Percentiles rank a stretch among this genome's conserved stretches.
These are phyloP conservation scores for Isurus oxyrinchus DNA, from an alignment of 2,113 vertebrate species.

Conservation along the genomic window DNA sequence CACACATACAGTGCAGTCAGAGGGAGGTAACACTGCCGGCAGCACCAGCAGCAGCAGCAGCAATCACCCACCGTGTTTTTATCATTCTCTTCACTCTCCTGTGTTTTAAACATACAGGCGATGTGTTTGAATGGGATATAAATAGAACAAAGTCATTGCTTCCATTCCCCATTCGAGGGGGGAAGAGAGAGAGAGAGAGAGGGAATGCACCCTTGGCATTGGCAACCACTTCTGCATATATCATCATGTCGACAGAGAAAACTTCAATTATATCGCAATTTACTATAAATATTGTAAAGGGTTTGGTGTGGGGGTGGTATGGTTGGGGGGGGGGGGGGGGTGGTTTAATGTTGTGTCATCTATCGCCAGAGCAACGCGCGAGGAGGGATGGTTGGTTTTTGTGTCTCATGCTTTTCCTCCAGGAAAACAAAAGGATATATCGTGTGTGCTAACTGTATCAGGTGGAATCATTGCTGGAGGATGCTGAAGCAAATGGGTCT, in stretches of 20 bases:
- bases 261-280: background rate
- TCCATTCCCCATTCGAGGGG: background rate
- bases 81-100: background rate
- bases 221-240: background rate
- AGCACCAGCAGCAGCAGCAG: background rate
- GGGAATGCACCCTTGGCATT: background rate
- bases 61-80: background rate
- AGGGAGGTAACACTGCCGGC: background rate
- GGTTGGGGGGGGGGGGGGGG: background rate
- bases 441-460: background rate
- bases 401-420: background rate
- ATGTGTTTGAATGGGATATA: constrained; percentile 25
- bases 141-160: constrained; percentile 29
- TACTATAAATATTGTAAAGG: background rate
- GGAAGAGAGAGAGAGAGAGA: too few relatives aligned
- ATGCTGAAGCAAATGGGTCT: background rate
- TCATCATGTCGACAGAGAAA: too few relatives aligned
- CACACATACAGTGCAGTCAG: background rate
- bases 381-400: background rate
- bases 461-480: background rate
- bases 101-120: background rate
- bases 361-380: background rate
- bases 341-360: background rate
- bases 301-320: background rate
- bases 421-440: constrained; percentile 18